Conservation (phyloP, 2,113 vertebrate genomes). For the Lagopus leucura region DNA sequence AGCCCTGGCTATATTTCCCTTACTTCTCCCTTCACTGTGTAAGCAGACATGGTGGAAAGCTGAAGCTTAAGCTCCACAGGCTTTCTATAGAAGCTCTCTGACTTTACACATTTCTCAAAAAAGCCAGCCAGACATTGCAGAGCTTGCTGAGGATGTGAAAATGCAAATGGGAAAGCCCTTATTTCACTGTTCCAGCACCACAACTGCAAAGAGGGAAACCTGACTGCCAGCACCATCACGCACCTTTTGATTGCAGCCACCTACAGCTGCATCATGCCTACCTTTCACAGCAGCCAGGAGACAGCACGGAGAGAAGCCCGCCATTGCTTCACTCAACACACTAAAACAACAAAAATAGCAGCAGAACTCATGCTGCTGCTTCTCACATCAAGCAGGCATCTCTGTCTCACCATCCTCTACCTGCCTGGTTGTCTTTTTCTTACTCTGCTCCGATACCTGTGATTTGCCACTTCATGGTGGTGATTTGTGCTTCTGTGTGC, state of each 20-base stretch:
- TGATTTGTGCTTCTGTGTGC: background rate
- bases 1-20: background rate
- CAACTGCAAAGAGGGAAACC: background rate
- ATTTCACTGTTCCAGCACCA: background rate
- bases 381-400: background rate
- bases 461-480: background rate
- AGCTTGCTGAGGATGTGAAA: slow-evolving; percentile 75
- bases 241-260: background rate
- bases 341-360: background rate
- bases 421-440: background rate
- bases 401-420: background rate
- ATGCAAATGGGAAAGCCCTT: slow-evolving; percentile 67
- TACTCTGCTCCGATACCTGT: background rate
- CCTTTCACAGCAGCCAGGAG: background rate
- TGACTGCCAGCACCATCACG: background rate
- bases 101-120: slow-evolving; percentile 72
- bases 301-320: background rate
- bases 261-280: background rate
- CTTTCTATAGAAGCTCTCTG: slow-evolving; percentile 66
- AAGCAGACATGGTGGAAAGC: slow-evolving; percentile 72
- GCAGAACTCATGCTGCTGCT: background rate
- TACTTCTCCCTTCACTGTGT: slow-evolving; percentile 57
- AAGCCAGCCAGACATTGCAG: slow-evolving; percentile 71
- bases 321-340: background rate
- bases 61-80: slow-evolving; percentile 68